Percentiles rank a stretch among this genome's conserved stretches.
These are phyloP conservation scores for Nemotelus nigrinus DNA, from an alignment of 2,888 invertebrate genomes.

Conservation along the genomic window DNA sequence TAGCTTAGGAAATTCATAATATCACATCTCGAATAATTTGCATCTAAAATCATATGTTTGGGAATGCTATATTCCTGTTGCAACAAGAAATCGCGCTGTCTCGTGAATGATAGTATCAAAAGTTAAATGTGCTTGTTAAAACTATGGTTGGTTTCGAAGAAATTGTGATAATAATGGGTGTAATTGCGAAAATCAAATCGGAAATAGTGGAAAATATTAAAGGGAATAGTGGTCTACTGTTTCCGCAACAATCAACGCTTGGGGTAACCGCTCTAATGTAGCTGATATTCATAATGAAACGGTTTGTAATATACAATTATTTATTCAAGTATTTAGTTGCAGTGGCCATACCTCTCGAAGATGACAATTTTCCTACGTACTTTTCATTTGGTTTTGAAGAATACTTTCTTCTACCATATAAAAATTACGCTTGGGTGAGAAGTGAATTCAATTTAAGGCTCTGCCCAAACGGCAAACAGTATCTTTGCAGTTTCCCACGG, in stretches of 20 bases:
- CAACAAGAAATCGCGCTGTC: no score
- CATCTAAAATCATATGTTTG: no score
- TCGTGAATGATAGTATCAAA: background rate
- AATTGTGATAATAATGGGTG: background rate
- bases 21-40: no score
- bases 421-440: slow-evolving; percentile 24
- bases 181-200: background rate
- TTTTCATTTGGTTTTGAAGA: slow-evolving; percentile 30
- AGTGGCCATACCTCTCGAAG: slow-evolving; percentile 9
- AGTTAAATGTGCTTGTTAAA: background rate
- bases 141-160: background rate
- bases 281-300: background rate
- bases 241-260: slow-evolving; percentile 12
- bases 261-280: slow-evolving; percentile 13
- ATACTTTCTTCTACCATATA: slow-evolving; percentile 14
- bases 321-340: slow-evolving; percentile 6
- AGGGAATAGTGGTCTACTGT: slow-evolving; percentile 1
- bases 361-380: background rate
- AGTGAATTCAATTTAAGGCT: background rate
- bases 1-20: no score
- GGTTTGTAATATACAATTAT: background rate
- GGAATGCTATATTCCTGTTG: no score
- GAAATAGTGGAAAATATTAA: slow-evolving; percentile 16
- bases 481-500: slow-evolving; percentile 14
- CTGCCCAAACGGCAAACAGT: background rate